Evolutionary conservation across 2,113 vertebrate species (phyloP).

Genomic region (Bambusicola thoracicus): DNA sequence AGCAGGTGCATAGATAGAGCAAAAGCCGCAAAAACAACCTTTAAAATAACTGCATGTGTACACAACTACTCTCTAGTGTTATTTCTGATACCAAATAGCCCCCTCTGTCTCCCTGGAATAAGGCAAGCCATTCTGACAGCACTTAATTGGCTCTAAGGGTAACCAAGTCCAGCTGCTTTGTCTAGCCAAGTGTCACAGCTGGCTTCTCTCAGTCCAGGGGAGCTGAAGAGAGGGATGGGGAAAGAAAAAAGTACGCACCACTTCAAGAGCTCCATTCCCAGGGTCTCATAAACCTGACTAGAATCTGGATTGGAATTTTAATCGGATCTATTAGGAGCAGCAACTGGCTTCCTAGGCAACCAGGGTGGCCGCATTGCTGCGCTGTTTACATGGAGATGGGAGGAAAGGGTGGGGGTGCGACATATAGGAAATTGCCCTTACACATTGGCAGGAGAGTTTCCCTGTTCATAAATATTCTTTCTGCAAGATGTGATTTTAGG

Average conservation of each 20-base stretch:
- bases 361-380: background rate
- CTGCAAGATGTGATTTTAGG: slow-evolving; percentile 40
- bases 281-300: slow-evolving; percentile 42
- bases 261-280: slow-evolving; percentile 47
- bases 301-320: slow-evolving; percentile 60
- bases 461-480: slow-evolving; percentile 52
- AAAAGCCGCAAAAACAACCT: slow-evolving; percentile 15
- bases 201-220: slow-evolving; percentile 36
- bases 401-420: background rate
- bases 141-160: slow-evolving; percentile 48
- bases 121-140: slow-evolving; percentile 35
- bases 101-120: background rate
- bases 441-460: background rate
- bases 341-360: slow-evolving; percentile 70
- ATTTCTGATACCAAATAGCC: slow-evolving; percentile 21
- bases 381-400: slow-evolving; percentile 33
- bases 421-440: background rate
- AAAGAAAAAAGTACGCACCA: background rate
- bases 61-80: background rate
- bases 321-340: slow-evolving; percentile 58
- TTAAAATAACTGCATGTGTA: background rate
- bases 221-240: background rate
- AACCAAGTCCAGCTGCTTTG: slow-evolving; percentile 59
- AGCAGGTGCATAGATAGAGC: slow-evolving; percentile 12
- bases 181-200: slow-evolving; percentile 48